A percentile compares a stretch with the other conserved stretches of the same genome.
Conservation (phyloP, 2,797 vertebrate species). For the Scolopax rusticola region DNA sequence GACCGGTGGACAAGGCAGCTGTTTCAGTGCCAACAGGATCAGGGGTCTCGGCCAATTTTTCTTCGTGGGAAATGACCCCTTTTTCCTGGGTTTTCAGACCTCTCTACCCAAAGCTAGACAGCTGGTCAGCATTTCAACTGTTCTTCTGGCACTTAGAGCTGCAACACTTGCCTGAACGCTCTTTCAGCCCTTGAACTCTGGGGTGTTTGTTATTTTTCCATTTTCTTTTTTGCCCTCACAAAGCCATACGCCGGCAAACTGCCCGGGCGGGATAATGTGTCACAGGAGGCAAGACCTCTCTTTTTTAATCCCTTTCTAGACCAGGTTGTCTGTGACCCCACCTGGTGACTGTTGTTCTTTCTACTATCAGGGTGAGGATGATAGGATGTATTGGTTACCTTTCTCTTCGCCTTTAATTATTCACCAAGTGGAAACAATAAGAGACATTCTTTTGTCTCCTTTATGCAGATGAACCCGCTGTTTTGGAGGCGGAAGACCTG, state of each 20-base stretch:
- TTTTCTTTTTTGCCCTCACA: not conserved
- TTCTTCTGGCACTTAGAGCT: no score
- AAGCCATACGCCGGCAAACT: rapidly evolving
- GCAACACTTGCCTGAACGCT: not conserved
- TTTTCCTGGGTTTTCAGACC: not conserved
- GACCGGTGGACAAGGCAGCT: not conserved
- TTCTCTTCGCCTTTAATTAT: not conserved
- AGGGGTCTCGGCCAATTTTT: not conserved
- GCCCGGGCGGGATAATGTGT: not conserved
- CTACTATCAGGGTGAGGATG: not conserved
- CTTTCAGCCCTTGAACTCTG: not conserved
- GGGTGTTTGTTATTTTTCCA: no score
- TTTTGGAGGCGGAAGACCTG: constrained; percentile 92
- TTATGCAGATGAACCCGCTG: constrained; percentile 89
- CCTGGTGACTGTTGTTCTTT: not conserved
- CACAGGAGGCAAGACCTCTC: not conserved
- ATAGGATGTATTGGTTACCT: not conserved
- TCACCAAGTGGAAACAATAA: not conserved
- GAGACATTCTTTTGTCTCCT: constrained; percentile 1
- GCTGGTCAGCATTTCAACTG: rapidly evolving
- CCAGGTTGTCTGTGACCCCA: not conserved
- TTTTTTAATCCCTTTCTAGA: not conserved
- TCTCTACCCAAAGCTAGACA: rapidly evolving
- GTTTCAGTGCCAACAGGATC: rapidly evolving
- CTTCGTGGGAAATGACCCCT: not conserved